Evolutionary conservation across 2,888 invertebrate genomes (phyloP).

Genomic region (Pteria penguin): DNA sequence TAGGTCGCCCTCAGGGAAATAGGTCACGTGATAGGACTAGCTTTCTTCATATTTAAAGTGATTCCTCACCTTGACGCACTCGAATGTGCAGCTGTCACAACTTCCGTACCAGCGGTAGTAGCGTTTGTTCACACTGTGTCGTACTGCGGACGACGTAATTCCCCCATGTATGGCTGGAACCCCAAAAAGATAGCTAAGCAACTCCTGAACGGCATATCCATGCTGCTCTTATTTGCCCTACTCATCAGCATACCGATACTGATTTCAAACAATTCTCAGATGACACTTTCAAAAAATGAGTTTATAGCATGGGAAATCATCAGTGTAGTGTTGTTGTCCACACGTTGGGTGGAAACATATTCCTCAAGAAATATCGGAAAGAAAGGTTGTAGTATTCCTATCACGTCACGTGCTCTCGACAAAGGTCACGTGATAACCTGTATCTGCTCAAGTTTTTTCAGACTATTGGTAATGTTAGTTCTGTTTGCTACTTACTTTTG

Average conservation of each 20-base stretch:
- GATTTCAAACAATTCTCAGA: background rate
- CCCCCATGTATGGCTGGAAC: background rate
- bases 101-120: slow-evolving; percentile 28
- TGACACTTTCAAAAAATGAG: background rate
- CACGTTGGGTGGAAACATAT: slow-evolving; percentile 42
- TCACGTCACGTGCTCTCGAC: background rate
- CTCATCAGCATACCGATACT: slow-evolving; percentile 14
- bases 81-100: slow-evolving; percentile 28
- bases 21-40: slow-evolving; percentile 33
- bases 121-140: slow-evolving; percentile 22
- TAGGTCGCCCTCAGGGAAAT: slow-evolving; percentile 31
- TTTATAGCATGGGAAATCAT: slow-evolving; percentile 19
- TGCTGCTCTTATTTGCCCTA: background rate
- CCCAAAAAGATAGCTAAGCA: slow-evolving; percentile 13
- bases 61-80: slow-evolving; percentile 37
- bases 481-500: slow-evolving; percentile 21
- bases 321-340: slow-evolving; percentile 8
- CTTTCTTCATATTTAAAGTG: slow-evolving; percentile 33
- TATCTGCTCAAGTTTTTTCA: slow-evolving; percentile 15
- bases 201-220: slow-evolving; percentile 18
- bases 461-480: slow-evolving; percentile 13
- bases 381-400: background rate
- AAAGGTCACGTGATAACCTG: slow-evolving; percentile 13
- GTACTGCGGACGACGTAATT: slow-evolving; percentile 2
- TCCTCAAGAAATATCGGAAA: background rate